phyloP scores from a whole-genome alignment of 2,113 vertebrate genomes.

The Cygnus atratus region DNA sequence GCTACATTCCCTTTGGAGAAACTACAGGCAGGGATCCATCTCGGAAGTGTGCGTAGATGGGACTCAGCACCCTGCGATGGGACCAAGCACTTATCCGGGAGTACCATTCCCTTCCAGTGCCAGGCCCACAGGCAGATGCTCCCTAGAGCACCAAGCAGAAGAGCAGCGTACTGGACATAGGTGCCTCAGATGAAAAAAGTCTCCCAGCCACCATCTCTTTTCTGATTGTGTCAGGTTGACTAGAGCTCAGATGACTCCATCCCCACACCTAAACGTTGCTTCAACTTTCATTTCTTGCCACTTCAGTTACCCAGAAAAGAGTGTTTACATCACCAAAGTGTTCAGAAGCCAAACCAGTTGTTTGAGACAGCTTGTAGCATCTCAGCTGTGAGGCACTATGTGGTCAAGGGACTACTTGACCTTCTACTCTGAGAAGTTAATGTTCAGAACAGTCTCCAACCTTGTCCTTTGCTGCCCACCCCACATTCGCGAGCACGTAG shows the following conservation, averaged over 20 bases:
- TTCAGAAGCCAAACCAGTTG: background rate
- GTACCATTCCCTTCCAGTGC: background rate
- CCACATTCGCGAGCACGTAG: rapidly evolving
- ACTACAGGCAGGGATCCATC: background rate
- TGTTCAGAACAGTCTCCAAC: background rate
- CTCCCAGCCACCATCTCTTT: background rate
- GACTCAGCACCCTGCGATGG: background rate
- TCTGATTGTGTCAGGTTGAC: background rate
- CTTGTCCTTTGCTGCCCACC: background rate
- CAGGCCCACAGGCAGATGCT: background rate
- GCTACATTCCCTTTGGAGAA: background rate
- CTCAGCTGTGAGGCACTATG: background rate
- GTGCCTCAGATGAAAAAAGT: background rate
- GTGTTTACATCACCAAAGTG: background rate
- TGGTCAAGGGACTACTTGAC: background rate
- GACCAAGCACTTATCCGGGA: background rate
- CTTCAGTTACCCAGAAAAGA: background rate
- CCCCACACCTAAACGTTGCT: background rate
- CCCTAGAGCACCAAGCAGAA: background rate
- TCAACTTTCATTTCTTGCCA: background rate
- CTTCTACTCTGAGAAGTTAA: background rate
- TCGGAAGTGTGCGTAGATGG: background rate
- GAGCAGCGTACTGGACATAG: background rate
- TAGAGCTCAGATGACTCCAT: background rate
- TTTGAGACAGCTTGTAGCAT: background rate